A percentile compares a stretch with the other conserved stretches of the same genome.
Conservation (phyloP, 2,797 vertebrate genomes). For the Coluber constrictor region DNA sequence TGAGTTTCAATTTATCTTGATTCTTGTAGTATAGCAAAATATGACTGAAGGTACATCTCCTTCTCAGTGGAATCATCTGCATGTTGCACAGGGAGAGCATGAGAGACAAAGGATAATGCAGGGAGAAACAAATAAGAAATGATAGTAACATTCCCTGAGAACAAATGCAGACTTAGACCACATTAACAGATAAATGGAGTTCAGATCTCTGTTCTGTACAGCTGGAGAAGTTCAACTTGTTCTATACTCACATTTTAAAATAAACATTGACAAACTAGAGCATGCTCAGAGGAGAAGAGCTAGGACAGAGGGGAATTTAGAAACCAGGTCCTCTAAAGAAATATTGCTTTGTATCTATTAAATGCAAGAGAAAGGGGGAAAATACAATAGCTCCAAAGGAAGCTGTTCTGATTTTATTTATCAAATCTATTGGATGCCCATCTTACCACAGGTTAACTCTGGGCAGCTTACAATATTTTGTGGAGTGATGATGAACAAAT, state of each 20-base stretch:
- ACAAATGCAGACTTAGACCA: not conserved
- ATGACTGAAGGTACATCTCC: not conserved
- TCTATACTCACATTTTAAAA: not conserved
- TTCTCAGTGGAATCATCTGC: not conserved
- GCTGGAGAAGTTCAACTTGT: not conserved
- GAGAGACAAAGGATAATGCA: not conserved
- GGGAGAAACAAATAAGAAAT: not conserved
- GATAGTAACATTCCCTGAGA: not conserved
- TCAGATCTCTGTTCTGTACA: not conserved
- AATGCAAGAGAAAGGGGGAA: not conserved
- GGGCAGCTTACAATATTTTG: not conserved
- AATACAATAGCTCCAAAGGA: not conserved
- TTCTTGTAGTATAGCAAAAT: not conserved
- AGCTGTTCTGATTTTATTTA: not conserved
- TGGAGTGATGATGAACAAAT: not conserved
- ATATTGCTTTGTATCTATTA: not conserved
- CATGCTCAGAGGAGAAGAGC: not conserved
- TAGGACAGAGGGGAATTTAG: not conserved
- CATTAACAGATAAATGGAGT: not conserved
- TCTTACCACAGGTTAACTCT: not conserved
- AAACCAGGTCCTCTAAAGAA: not conserved
- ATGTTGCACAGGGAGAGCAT: not conserved
- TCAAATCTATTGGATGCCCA: not conserved
- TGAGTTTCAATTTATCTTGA: constrained; percentile 6
- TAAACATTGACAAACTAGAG: not conserved